Percentiles rank a stretch among this genome's conserved stretches.
These are phyloP conservation scores for Thereva unica DNA, from an alignment of 2,888 invertebrate genomes.

Conservation along the genomic window DNA sequence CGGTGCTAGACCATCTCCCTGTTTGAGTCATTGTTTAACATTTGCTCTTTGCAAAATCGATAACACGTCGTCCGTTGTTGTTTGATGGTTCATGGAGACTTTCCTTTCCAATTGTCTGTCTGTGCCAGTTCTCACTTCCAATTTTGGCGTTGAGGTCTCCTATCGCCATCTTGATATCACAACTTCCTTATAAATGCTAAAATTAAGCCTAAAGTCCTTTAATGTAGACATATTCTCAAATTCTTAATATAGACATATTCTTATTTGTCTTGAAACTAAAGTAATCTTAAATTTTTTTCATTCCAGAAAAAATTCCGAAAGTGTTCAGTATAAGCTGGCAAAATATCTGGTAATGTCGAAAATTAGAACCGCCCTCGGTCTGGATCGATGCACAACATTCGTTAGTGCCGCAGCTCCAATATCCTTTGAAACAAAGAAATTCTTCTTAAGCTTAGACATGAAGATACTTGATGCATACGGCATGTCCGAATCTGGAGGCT, in stretches of 20 bases:
- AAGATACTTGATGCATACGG: constrained; percentile 85
- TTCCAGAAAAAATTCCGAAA: constrained; percentile 55
- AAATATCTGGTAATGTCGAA: constrained; percentile 78
- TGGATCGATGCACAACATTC: constrained; percentile 71
- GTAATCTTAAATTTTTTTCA: not conserved
- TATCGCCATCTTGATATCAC: too few relatives aligned
- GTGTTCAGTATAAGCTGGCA: constrained; percentile 79
- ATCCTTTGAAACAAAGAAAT: constrained; percentile 79
- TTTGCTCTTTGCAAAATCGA: too few relatives aligned
- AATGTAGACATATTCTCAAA: not conserved
- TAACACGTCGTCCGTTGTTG: too few relatives aligned
- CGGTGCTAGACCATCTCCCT: too few relatives aligned
- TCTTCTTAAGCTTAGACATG: constrained; percentile 85
- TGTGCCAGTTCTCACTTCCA: too few relatives aligned
- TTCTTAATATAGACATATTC: not conserved
- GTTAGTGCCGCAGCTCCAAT: constrained; percentile 87
- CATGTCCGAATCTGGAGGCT: constrained; percentile 69
- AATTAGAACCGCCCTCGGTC: constrained; percentile 76
- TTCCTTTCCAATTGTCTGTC: too few relatives aligned
- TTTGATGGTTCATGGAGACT: too few relatives aligned
- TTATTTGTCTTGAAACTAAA: not conserved
- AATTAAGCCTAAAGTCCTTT: too few relatives aligned
- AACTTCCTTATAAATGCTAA: too few relatives aligned
- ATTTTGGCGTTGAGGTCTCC: too few relatives aligned
- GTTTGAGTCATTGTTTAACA: too few relatives aligned